These are phyloP conservation scores for Polyodon spathula DNA, from an alignment of 2,113 vertebrate species.

Conservation along the genomic window DNA sequence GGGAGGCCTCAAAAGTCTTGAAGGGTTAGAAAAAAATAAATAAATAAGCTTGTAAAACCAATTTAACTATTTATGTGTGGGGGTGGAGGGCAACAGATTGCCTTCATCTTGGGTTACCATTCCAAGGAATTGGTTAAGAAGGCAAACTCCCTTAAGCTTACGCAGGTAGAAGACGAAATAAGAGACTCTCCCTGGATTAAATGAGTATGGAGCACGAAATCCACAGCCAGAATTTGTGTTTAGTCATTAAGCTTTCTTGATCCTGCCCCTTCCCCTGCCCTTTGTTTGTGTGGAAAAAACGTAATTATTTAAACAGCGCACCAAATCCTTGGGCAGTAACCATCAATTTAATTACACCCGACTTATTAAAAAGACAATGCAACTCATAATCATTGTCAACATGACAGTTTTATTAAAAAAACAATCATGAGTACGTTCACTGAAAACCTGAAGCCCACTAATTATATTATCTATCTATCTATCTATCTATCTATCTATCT, in stretches of 20 bases:
- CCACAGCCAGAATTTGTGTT: background rate
- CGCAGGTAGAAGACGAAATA: background rate
- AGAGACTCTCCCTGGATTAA: background rate
- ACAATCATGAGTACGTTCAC: background rate
- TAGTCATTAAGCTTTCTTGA: background rate
- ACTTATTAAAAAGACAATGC: background rate
- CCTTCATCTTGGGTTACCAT: no score
- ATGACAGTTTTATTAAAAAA: background rate
- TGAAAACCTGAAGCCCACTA: background rate
- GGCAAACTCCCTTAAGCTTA: background rate
- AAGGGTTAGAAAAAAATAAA: background rate
- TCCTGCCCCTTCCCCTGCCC: background rate
- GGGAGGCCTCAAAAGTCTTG: no score
- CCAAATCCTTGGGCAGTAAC: background rate
- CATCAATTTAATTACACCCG: background rate
- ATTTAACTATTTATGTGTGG: no score
- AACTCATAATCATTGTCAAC: background rate
- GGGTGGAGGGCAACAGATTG: no score
- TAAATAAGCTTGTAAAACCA: background rate
- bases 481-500: no score
- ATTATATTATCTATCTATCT: no score
- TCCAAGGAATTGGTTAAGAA: background rate
- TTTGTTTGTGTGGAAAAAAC: background rate
- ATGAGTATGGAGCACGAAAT: background rate
- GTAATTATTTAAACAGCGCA: background rate